Percentiles rank a stretch among this genome's conserved stretches.
These are phyloP conservation scores for Syngnathoides biaculeatus DNA, from an alignment of 2,113 vertebrate species.

Conservation along the genomic window DNA sequence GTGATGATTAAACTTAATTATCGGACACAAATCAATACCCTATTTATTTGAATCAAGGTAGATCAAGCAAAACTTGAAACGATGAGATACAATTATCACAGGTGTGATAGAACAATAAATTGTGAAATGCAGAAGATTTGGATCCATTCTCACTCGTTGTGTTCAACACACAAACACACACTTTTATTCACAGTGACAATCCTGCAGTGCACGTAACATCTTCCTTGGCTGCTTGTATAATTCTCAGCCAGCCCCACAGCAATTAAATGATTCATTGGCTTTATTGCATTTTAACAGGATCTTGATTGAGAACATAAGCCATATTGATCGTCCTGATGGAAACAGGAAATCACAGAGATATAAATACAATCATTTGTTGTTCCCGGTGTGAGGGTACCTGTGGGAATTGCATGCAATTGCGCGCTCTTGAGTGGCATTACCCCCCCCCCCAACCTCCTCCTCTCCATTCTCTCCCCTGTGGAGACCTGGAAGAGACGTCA, in stretches of 20 bases:
- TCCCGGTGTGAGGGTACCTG: constrained; percentile 71
- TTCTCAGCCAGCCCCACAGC: constrained; percentile 66
- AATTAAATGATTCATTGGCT: constrained; percentile 75
- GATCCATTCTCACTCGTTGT: not conserved
- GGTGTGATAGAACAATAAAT: not conserved
- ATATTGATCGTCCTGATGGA: constrained; percentile 78
- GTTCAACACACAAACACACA: constrained; percentile 15
- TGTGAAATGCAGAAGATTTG: not conserved
- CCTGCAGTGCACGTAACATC: constrained; percentile 39
- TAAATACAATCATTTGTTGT: constrained; percentile 78
- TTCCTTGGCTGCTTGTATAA: constrained; percentile 51
- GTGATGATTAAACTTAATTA: not conserved
- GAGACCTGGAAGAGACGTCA: constrained; percentile 78
- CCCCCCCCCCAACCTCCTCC: constrained; percentile 66
- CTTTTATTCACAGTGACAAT: constrained; percentile 40
- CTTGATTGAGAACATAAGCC: constrained; percentile 77
- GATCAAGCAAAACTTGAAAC: not conserved
- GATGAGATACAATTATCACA: not conserved
- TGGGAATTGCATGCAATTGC: constrained; percentile 73
- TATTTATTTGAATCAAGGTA: not conserved
- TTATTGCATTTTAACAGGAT: constrained; percentile 75
- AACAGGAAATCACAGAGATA: constrained; percentile 79
- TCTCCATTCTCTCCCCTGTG: constrained; percentile 64
- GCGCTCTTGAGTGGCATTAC: constrained; percentile 73
- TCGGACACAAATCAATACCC: not conserved